phyloP scores from a whole-genome alignment of 2,797 vertebrate genomes.

The Tenualosa ilisha region DNA sequence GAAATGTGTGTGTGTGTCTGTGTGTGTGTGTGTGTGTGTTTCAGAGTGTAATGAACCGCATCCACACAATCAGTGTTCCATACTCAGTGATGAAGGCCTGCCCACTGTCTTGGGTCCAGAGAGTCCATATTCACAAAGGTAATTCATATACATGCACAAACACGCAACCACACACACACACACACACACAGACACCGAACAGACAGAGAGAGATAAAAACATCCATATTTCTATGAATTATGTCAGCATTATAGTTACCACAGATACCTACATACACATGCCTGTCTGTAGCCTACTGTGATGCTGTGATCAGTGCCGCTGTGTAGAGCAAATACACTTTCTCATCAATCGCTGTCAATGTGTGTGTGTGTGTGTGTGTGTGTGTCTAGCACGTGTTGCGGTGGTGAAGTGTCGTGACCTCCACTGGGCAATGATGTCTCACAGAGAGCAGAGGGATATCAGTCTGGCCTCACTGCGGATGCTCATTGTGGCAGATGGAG shows the following conservation, averaged over 20 bases:
- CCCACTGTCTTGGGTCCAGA: slow-evolving; percentile 95
- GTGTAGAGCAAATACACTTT: background rate
- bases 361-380: slow-evolving; percentile 23
- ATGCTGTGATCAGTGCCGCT: background rate
- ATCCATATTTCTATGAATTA: too few relatives aligned
- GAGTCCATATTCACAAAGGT: slow-evolving; percentile 96
- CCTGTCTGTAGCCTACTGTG: background rate
- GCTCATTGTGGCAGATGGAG: slow-evolving; percentile 96
- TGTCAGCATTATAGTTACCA: too few relatives aligned
- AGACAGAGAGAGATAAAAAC: too few relatives aligned
- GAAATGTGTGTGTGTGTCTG: background rate
- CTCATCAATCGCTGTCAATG: background rate
- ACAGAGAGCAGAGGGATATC: slow-evolving; percentile 94
- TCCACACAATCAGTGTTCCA: slow-evolving; percentile 93
- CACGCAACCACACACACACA: background rate
- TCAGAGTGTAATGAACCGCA: slow-evolving; percentile 97
- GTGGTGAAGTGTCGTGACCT: slow-evolving; percentile 96
- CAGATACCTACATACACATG: background rate
- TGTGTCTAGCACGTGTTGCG: slow-evolving; percentile 82
- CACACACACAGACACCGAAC: background rate
- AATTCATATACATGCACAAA: slow-evolving; percentile 32
- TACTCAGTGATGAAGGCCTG: slow-evolving; percentile 99
- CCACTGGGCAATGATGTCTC: slow-evolving; percentile 99
- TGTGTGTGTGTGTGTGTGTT: slow-evolving; percentile 41
- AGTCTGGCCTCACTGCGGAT: slow-evolving; percentile 91